phyloP scores from a whole-genome alignment of 1,140 invertebrate genomes.

The silkworm (Bombyx mori) region DNA sequence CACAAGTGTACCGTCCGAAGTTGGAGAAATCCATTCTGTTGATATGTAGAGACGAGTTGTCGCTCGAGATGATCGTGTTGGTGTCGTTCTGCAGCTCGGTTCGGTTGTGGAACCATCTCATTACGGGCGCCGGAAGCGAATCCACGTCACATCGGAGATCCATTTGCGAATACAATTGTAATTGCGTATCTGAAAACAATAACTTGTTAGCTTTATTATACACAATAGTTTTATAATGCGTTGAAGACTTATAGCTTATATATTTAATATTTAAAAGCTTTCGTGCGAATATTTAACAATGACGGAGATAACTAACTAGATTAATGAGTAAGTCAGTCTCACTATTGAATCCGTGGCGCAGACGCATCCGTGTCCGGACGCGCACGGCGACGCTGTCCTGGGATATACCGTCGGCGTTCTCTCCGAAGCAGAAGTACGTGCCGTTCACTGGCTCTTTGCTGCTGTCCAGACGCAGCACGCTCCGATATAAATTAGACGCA shows the following conservation, averaged over 20 bases:
- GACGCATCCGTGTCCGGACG: slow-evolving; percentile 35
- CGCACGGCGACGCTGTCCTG: slow-evolving; percentile 35
- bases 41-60: slow-evolving; percentile 24
- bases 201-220: not conserved
- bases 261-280: too few relatives aligned
- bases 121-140: slow-evolving; percentile 24
- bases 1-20: slow-evolving; percentile 40
- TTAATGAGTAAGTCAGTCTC: not conserved
- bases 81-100: slow-evolving; percentile 18
- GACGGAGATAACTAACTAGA: too few relatives aligned
- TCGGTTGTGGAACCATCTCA: slow-evolving; percentile 45
- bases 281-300: too few relatives aligned
- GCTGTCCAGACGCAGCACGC: slow-evolving; percentile 37
- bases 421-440: slow-evolving; percentile 48
- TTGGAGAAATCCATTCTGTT: slow-evolving; percentile 37
- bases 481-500: slow-evolving; percentile 31
- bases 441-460: slow-evolving; percentile 27
- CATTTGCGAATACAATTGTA: slow-evolving; percentile 40
- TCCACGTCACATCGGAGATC: slow-evolving; percentile 37
- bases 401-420: slow-evolving; percentile 42
- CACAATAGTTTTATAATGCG: too few relatives aligned
- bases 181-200: slow-evolving; percentile 40
- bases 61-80: slow-evolving; percentile 25
- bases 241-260: too few relatives aligned
- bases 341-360: slow-evolving; percentile 39